Evolutionary conservation across 2,113 vertebrate species (phyloP).

Genomic region (Crocuta crocuta): DNA sequence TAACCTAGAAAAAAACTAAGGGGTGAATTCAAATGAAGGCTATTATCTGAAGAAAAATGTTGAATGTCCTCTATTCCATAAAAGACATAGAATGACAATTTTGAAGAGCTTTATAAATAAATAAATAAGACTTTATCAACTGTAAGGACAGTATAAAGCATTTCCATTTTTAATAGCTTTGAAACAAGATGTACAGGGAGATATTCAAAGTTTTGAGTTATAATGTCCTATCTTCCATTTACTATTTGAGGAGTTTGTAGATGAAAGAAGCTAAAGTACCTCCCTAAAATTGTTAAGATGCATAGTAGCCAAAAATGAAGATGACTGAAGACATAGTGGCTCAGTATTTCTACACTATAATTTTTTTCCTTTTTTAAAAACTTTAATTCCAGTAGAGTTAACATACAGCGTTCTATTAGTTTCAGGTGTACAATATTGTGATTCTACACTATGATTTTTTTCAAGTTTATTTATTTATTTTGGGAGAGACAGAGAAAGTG

Average conservation of each 20-base stretch:
- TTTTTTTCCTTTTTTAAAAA: not conserved
- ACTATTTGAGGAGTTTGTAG: not conserved
- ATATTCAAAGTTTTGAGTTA: not conserved
- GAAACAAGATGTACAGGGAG: not conserved
- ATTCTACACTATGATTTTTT: not conserved
- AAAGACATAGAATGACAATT: not conserved
- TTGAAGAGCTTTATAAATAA: not conserved
- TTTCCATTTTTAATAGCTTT: constrained; percentile 21
- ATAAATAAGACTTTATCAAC: not conserved
- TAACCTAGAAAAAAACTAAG: constrained; percentile 62
- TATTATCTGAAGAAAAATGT: constrained; percentile 23
- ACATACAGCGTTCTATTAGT: not conserved
- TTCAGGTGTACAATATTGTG: not conserved
- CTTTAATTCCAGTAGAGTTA: not conserved
- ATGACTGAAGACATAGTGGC: not conserved
- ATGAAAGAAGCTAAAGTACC: not conserved
- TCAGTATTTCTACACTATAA: not conserved
- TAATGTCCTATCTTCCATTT: not conserved
- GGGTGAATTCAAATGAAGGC: constrained; percentile 33
- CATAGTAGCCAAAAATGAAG: not conserved
- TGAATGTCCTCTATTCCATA: not conserved
- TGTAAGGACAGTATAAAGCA: not conserved
- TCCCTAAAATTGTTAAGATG: not conserved
- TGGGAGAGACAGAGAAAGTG: no score
- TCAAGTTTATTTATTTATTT: no score